A percentile compares a stretch with the other conserved stretches of the same genome.
phyloP scores from a whole-genome alignment of 2,888 invertebrate genomes.

The Crematogaster levior region DNA sequence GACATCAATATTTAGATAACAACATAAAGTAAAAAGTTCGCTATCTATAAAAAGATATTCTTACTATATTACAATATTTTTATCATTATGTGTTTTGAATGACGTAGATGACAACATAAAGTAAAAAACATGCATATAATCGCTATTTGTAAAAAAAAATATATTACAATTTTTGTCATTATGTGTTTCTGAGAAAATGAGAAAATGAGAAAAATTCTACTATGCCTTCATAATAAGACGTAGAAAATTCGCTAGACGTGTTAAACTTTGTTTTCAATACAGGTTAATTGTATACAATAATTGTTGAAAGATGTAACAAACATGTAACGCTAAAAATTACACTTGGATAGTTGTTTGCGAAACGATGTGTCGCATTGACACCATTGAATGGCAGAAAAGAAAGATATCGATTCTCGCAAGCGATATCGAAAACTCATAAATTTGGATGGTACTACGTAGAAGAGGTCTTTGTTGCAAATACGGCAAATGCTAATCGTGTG shows the following conservation, averaged over 20 bases:
- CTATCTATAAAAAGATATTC: not conserved
- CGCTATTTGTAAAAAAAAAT: too few species aligned
- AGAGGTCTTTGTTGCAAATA: conserved; percentile 9
- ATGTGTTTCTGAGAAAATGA: too few species aligned
- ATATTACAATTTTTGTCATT: too few species aligned
- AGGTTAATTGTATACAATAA: too few species aligned
- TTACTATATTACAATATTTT: not conserved
- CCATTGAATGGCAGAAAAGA: not conserved
- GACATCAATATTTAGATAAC: not conserved
- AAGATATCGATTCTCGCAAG: not conserved
- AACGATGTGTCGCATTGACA: not conserved
- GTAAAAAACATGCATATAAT: too few species aligned
- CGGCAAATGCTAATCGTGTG: not conserved
- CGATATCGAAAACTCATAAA: conserved; percentile 20
- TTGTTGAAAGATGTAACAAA: not conserved
- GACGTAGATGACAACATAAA: too few species aligned
- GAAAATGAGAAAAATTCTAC: not conserved
- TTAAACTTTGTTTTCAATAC: conserved; percentile 1
- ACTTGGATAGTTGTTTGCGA: not conserved
- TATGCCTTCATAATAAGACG: not conserved
- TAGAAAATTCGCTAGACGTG: not conserved
- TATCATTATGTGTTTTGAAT: not conserved
- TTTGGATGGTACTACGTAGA: not conserved
- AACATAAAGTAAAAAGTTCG: not conserved
- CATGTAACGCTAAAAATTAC: not conserved